Evolutionary conservation across 2,113 vertebrate genomes (phyloP).

Genomic region (Nerophis lumbriciformis): DNA sequence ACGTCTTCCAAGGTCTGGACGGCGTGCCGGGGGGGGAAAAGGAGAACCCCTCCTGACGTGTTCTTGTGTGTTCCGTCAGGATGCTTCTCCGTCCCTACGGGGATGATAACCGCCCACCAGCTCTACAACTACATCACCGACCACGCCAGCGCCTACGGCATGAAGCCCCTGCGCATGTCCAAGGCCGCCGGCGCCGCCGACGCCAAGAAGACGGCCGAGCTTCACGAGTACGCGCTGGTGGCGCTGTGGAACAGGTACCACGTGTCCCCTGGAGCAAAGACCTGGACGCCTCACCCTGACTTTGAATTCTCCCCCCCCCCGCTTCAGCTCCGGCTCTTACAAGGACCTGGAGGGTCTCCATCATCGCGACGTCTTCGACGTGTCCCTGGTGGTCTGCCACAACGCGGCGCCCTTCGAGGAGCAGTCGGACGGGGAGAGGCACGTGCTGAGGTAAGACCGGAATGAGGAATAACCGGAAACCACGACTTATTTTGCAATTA

Average conservation of each 20-base stretch:
- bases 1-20: constrained; percentile 85
- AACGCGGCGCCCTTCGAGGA: constrained; percentile 91
- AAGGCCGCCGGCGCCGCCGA: constrained; percentile 65
- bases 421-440: constrained; percentile 89
- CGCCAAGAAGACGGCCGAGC: constrained; percentile 78
- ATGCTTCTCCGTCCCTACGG: constrained; percentile 83
- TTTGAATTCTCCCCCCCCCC: neutral
- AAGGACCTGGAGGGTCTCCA: constrained; percentile 90
- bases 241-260: constrained; percentile 91
- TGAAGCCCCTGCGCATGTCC: constrained; percentile 95
- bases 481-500: too few species aligned
- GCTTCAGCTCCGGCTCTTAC: constrained; percentile 86
- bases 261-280: fast-evolving
- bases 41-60: neutral
- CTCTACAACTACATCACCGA: constrained; percentile 97
- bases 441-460: constrained; percentile 79
- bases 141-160: constrained; percentile 88
- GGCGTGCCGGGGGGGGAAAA: neutral
- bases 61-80: constrained; percentile 63
- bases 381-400: constrained; percentile 93
- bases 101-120: constrained; percentile 94
- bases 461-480: too few species aligned
- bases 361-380: constrained; percentile 95
- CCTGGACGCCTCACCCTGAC: neutral
- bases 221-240: constrained; percentile 91